phyloP scores from a whole-genome alignment of 2,113 vertebrate genomes.

The Dipodomys merriami region DNA sequence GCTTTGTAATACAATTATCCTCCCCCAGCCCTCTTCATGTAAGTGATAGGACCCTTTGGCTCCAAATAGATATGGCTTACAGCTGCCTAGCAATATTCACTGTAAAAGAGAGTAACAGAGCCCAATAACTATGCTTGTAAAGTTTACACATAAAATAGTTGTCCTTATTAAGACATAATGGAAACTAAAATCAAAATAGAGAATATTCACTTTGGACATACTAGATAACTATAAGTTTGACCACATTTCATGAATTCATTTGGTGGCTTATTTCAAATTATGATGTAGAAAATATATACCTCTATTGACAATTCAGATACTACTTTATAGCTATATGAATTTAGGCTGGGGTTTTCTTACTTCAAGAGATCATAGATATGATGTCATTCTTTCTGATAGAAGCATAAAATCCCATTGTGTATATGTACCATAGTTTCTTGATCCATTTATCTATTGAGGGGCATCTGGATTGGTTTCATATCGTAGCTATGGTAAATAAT shows the following conservation, averaged over 20 bases:
- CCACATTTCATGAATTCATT: slow-evolving; percentile 29
- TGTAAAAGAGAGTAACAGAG: slow-evolving; percentile 46
- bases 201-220: slow-evolving; percentile 35
- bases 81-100: slow-evolving; percentile 52
- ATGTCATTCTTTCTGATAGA: too few species aligned
- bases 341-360: neutral
- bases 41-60: slow-evolving; percentile 55
- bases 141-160: slow-evolving; percentile 71
- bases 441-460: too few species aligned
- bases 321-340: neutral
- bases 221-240: slow-evolving; percentile 49
- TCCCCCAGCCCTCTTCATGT: neutral
- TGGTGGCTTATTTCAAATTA: neutral
- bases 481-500: too few species aligned
- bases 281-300: neutral
- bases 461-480: too few species aligned
- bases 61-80: slow-evolving; percentile 64
- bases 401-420: too few species aligned
- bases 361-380: neutral
- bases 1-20: slow-evolving; percentile 66
- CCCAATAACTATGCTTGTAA: slow-evolving; percentile 46
- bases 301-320: neutral
- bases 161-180: slow-evolving; percentile 72
- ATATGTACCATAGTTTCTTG: too few species aligned
- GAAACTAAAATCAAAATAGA: slow-evolving; percentile 70